phyloP scores from a whole-genome alignment of 2,797 vertebrate species.

The Synaphobranchus kaupii region DNA sequence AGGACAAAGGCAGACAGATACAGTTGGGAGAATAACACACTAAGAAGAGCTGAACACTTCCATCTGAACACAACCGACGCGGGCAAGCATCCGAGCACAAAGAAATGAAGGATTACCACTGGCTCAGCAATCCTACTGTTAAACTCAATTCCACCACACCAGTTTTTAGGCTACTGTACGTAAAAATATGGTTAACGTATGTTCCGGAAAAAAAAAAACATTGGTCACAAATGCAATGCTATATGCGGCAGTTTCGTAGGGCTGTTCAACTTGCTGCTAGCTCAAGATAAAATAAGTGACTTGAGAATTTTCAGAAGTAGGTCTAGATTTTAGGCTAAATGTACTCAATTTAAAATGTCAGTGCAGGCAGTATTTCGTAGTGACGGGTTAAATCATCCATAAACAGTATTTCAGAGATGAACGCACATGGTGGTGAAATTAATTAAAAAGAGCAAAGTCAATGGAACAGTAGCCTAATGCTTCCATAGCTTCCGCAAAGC shows the following conservation, averaged over 20 bases:
- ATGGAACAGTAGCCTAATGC: not conserved
- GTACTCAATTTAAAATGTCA: not conserved
- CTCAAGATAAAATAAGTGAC: not conserved
- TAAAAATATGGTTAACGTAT: not conserved
- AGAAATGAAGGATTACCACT: not conserved
- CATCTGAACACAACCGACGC: not conserved
- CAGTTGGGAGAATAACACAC: not conserved
- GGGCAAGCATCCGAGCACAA: not conserved
- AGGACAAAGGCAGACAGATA: slow-evolving; percentile 12
- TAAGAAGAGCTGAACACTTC: not conserved
- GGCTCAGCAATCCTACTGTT: not conserved
- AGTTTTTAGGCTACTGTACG: not conserved
- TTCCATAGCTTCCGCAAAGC: not conserved
- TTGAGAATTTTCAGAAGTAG: not conserved
- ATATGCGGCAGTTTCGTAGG: not conserved
- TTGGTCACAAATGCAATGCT: not conserved
- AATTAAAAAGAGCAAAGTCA: not conserved
- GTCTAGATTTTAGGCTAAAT: not conserved
- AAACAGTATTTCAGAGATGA: not conserved
- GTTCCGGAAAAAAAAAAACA: not conserved
- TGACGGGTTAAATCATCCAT: not conserved
- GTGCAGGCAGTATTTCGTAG: not conserved
- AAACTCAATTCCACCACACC: slow-evolving; percentile 2
- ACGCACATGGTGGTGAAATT: not conserved
- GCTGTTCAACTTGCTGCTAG: not conserved